phyloP scores from a whole-genome alignment of 1,140 invertebrate genomes.

The Ridgeia piscesae region DNA sequence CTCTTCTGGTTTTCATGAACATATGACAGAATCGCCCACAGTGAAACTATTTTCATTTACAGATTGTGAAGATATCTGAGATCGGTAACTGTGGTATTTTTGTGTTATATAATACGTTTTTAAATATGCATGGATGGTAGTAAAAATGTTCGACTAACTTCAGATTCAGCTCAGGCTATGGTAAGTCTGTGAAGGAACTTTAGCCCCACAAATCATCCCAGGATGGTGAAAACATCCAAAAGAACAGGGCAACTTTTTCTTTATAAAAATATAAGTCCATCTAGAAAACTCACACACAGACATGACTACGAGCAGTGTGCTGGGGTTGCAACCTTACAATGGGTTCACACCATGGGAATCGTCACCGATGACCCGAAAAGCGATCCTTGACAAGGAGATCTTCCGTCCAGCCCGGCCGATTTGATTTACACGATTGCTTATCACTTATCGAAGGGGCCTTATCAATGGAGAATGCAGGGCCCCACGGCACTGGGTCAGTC shows the following conservation, averaged over 20 bases:
- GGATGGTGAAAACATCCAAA: not conserved
- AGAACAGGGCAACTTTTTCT: not conserved
- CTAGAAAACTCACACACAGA: not conserved
- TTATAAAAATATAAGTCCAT: not conserved
- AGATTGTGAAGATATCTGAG: not conserved
- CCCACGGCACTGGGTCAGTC: not conserved
- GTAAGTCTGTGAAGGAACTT: not conserved
- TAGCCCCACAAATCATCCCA: not conserved
- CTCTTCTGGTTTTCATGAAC: not conserved
- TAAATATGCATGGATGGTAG: not conserved
- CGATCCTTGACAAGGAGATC: not conserved
- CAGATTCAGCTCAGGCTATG: not conserved
- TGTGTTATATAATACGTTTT: not conserved
- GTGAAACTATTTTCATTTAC: not conserved
- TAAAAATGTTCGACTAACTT: not conserved
- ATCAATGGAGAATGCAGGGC: not conserved
- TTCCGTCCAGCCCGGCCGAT: not conserved
- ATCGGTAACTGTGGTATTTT: not conserved
- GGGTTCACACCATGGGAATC: not conserved
- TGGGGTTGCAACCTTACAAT: not conserved
- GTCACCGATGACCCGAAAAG: not conserved
- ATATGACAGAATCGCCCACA: not conserved
- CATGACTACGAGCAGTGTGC: not conserved
- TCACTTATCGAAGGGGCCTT: not conserved
- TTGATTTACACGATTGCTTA: constrained; percentile 1